phyloP scores from a whole-genome alignment of 2,113 vertebrate genomes.

The Tylochromis polylepis region DNA sequence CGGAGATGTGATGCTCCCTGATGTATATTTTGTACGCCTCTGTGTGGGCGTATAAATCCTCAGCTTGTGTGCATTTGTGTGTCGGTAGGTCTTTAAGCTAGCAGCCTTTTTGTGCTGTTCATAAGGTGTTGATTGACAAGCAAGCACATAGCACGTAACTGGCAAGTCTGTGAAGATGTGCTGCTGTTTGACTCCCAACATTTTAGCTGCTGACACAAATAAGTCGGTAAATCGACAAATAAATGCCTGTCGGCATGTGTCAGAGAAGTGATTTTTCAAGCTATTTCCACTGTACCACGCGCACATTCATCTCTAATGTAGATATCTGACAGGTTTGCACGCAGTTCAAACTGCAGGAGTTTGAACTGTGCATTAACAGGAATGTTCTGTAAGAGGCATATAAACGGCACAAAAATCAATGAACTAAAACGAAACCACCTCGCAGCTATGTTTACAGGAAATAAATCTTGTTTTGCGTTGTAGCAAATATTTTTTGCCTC shows the following conservation, averaged over 20 bases:
- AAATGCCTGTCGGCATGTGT: not conserved
- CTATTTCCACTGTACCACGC: not conserved
- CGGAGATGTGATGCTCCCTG: conserved; percentile 21
- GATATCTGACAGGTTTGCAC: not conserved
- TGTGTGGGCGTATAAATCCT: conserved; percentile 24
- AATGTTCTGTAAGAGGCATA: not conserved
- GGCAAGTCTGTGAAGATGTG: conserved; percentile 9
- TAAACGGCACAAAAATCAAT: conserved; percentile 8
- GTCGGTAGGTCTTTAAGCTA: not conserved
- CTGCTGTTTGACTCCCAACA: not conserved
- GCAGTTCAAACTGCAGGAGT: not conserved
- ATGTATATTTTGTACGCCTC: conserved; percentile 29
- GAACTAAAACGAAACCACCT: conserved; percentile 1
- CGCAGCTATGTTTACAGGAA: not conserved
- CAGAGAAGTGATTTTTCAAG: not conserved
- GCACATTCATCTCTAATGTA: not conserved
- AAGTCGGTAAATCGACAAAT: not conserved
- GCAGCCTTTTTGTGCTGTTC: conserved; percentile 18
- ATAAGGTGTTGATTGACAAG: conserved; percentile 36
- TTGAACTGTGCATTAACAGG: not conserved
- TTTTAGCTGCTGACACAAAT: conserved; percentile 21
- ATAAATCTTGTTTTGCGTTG: not conserved
- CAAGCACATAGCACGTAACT: conserved; percentile 17
- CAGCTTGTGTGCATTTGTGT: not conserved
- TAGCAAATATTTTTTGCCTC: not conserved